Evolutionary conservation across 1,140 invertebrate genomes (phyloP), one percentile per base, ranked within the genome.

Genomic region (Drosophila navojoa): DNA sequence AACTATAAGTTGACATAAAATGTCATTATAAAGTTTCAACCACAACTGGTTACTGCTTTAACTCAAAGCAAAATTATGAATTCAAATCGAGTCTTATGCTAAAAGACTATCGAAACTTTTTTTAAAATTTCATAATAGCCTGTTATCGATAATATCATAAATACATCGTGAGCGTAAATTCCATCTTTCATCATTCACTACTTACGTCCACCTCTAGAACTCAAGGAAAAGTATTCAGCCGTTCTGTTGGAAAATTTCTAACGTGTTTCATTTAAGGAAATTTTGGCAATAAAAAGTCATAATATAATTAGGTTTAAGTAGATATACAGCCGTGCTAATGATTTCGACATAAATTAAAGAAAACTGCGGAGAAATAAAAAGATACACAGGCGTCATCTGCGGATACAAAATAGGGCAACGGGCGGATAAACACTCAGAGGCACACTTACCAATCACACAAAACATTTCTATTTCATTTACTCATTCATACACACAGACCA

Each of bases 301-400:
- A 73, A 40, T 62, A 68, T 82, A 62, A 61, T 71, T 79, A 76
- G 69, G 45, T 69, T 76, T 87, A 82, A 82, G 79, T 82, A 78
- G 68, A 16, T 68, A 27, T 59, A 40, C 15, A 22, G 32, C 47
- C 47, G 68, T 50, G 67, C 25, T 53, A 64, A 69, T 61, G 57
- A 55, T 71, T 62, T 63, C 47, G 50, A 42, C 64, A 38, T 9
- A 60, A 19, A 71, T 25, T 11, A 53, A 29, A 57, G 16, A 38
- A n/a, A 49, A n/a, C 55, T 35, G 40, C 22, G 27, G 29, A 50
- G 32, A 60, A 11, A 47, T 25, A 66, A 27, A 50, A 25, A 79
- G 47, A 19, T 4, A 27, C 5, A 59, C 44, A 45, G 15, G 16
- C 40, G 63, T 72, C 63, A 72, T 72, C 70, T 22, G 44, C 54